Percentiles rank a stretch among this genome's conserved stretches.
Evolutionary conservation across 2,888 invertebrate species (phyloP).

Genomic region (Liposcelis brunnea): DNA sequence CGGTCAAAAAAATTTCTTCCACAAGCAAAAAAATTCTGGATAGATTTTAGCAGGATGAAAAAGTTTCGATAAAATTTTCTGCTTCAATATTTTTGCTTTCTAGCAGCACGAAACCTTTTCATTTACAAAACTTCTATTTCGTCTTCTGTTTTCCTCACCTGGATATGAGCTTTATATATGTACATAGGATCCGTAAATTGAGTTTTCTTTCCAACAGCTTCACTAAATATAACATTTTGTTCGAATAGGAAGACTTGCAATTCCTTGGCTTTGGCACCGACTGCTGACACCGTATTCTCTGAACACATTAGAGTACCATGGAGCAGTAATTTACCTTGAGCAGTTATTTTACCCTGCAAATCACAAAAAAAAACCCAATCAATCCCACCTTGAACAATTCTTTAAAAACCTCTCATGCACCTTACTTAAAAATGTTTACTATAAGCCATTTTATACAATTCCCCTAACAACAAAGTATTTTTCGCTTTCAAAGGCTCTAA

Average conservation of each 20-base stretch:
- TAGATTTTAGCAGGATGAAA: no score
- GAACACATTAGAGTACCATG: slow-evolving; percentile 64
- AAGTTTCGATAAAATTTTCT: no score
- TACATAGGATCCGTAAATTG: slow-evolving; percentile 89
- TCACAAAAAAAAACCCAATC: slow-evolving; percentile 8
- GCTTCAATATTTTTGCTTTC: no score
- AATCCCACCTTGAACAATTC: slow-evolving; percentile 1
- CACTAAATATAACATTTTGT: slow-evolving; percentile 93
- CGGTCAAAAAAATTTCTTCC: no score
- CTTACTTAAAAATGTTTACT: not conserved
- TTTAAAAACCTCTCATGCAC: not conserved
- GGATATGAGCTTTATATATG: slow-evolving; percentile 88
- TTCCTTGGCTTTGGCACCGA: slow-evolving; percentile 49
- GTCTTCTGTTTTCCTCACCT: slow-evolving; percentile 37
- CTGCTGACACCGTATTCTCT: slow-evolving; percentile 31
- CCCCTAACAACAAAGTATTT: no score
- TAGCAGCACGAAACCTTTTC: no score
- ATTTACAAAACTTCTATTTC: no score
- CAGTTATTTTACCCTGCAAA: slow-evolving; percentile 82
- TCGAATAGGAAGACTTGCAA: slow-evolving; percentile 95
- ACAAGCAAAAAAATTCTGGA: no score
- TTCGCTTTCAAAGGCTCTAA: no score
- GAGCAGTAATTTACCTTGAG: slow-evolving; percentile 84
- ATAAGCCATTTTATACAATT: not conserved
- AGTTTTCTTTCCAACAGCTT: slow-evolving; percentile 78